Evolutionary conservation across 2,797 vertebrate genomes (phyloP).

Genomic region (Pseudomugil gertrudae): DNA sequence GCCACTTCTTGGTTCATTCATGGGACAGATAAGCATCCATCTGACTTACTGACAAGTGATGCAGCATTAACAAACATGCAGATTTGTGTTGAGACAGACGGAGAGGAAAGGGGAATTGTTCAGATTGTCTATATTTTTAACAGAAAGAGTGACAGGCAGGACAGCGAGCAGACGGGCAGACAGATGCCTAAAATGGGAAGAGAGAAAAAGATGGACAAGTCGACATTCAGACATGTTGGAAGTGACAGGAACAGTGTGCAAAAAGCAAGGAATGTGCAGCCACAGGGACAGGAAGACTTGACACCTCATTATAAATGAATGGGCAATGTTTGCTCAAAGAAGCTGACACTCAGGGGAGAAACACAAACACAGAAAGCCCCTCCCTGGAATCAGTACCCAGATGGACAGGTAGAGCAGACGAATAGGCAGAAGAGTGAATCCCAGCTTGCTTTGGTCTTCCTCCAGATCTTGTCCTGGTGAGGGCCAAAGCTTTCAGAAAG

Average conservation of each 20-base stretch:
- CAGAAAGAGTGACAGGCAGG: conserved; percentile 40
- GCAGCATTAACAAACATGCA: conserved; percentile 8
- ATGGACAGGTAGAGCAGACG: conserved; percentile 64
- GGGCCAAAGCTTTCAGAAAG: conserved; percentile 43
- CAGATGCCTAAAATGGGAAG: conserved; percentile 37
- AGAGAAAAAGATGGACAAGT: conserved; percentile 42
- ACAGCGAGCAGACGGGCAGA: conserved; percentile 43
- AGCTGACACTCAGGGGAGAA: conserved; percentile 38
- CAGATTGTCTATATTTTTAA: conserved; percentile 47
- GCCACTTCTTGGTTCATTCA: conserved; percentile 43
- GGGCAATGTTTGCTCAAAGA: conserved; percentile 60
- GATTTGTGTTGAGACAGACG: conserved; percentile 16
- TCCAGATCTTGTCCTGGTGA: conserved; percentile 61
- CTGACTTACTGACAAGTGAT: conserved; percentile 38
- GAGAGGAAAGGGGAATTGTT: conserved; percentile 42
- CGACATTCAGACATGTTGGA: conserved; percentile 42
- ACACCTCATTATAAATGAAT: conserved; percentile 78
- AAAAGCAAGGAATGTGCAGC: conserved; percentile 49
- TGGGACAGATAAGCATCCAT: conserved; percentile 34
- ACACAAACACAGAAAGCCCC: conserved; percentile 45
- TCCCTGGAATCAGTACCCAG: conserved; percentile 46
- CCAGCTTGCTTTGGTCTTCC: conserved; percentile 66
- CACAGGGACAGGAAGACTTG: conserved; percentile 41
- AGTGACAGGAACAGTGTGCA: conserved; percentile 44
- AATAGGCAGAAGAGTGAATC: conserved; percentile 48